Evolutionary conservation across 1,140 invertebrate species (phyloP), one percentile per base, ranked within the genome.

Genomic region (Micrasema longulum): DNA sequence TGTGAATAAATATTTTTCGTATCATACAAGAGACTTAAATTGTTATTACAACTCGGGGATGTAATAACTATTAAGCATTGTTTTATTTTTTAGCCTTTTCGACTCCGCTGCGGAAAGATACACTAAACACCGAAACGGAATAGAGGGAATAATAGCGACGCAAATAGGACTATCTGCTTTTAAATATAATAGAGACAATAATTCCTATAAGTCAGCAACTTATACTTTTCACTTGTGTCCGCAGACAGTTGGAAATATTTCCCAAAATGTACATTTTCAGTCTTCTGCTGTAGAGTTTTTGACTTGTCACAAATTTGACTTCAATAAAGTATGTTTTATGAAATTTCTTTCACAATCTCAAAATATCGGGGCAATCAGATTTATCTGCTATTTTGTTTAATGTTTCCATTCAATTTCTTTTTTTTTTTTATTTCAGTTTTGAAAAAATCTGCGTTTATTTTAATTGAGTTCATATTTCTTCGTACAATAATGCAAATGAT

Each of bases 171-270:
- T 92, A 9, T 88, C 88, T 10, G 80, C 88, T 41, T 92, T 90
- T 77, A 80, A 80, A n/a, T 88, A 86, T 78, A 76, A 87, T 60
- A 73, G 83, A 43, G 80, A 88, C 7, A 60, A 76, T 10, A 88
- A 90, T 76, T 81, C 81, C 14, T 93, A 91, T 79, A 76, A 74
- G 5, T 88, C 87, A 10, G 77, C 86, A 48, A 83, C 85, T 0
- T 94, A 88, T 77, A 92, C 87, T 71, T 92, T 93, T 80, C 88
- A 90, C 77, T 76, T 93, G 16, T 86, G 89, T 73, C 91, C 92
- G n/a, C 83, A 85, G 76, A 77, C 84, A 11, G 85, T 90, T 80
- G 87, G 87, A 2, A 82, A 82, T 53, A 79, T 89, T 38, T 86
- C 90, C 76, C 85, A 86, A 70, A 31, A 31, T 10, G 90, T 92